Base-by-base conservation (phyloP, 2,797 vertebrate species). In the Lacerta viridis region DNA sequence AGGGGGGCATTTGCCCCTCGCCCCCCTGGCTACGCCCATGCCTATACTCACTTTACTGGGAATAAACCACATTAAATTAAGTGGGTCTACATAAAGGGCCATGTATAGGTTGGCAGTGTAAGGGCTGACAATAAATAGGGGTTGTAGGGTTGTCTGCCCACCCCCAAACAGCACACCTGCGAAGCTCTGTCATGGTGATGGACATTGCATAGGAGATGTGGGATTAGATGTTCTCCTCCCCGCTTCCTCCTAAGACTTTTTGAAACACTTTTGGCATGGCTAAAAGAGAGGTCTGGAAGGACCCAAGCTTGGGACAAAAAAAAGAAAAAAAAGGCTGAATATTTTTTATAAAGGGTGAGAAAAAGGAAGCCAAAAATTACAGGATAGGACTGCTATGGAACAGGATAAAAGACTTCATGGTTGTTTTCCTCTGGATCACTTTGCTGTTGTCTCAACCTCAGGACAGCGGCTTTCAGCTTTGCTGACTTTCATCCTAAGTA, bases 281-380 rank as follows among this genome's bases (percentile, higher is more conserved):
- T 85, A 36, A 43, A 76, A 81, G 46, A 82, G 33, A 74, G 27
- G 18, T 33, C 46, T 39, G 15, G n/a, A 78, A 80, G 27, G 2
- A 64, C 27, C 27, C 23, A 20, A 66, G 4, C 29, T 41, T 72
- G 46, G 68, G 7, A 68, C 33, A 36, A 33, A 20, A 74, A 74
- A 83, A 68, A 41, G 41, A 43, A 55, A 46, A 50, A 50, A 55
- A 55, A 55, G 50, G 50, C 50, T 86, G 41, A 78, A 20, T 7
- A 11, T 36, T 82, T 80, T 80, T 87, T 87, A 64, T 75, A 82
- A 81, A 55, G 50, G 50, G 77, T 75, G 39, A 43, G 36, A 82
- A 87, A 87, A 87, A 76, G 39, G 86, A 76, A 83, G 80, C 80
- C 79, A 87, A 87, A 83, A 82, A 87, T 82, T 83, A 76, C 80